Percentiles rank a stretch among this genome's conserved stretches.
Evolutionary conservation across 2,113 vertebrate species (phyloP).

Genomic region (Barnardius zonarius): DNA sequence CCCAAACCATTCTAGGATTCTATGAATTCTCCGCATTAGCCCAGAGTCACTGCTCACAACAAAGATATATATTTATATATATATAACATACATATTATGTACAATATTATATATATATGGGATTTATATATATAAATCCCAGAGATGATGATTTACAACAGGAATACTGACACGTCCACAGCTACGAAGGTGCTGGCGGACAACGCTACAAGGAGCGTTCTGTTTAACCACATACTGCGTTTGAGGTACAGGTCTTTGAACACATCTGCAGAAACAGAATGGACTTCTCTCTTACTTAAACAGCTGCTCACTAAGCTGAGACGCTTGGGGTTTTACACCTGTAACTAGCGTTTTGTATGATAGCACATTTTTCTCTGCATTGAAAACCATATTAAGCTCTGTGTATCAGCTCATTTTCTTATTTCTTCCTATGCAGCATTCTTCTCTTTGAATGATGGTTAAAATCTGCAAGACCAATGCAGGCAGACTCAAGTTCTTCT

Average conservation of each 20-base stretch:
- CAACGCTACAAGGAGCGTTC: not conserved
- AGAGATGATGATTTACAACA: slow-evolving; percentile 20
- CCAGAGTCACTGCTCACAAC: slow-evolving; percentile 4
- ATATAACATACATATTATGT: too few relatives aligned
- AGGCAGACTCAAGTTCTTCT: not conserved
- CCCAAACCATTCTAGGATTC: too few relatives aligned
- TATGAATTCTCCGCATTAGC: not conserved
- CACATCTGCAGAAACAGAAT: not conserved
- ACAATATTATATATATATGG: too few relatives aligned
- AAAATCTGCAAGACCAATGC: not conserved
- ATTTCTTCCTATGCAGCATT: not conserved
- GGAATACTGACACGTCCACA: slow-evolving; percentile 6
- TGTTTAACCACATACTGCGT: not conserved
- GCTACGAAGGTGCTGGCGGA: not conserved
- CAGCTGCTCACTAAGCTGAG: not conserved
- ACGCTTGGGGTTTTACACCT: not conserved
- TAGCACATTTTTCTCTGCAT: not conserved
- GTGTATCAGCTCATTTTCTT: not conserved
- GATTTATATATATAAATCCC: slow-evolving; percentile 1
- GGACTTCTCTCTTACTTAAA: not conserved
- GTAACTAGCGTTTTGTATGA: not conserved
- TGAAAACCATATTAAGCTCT: not conserved
- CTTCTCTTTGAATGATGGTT: not conserved
- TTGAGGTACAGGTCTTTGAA: not conserved
- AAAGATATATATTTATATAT: not conserved